phyloP scores from a whole-genome alignment of 2,888 invertebrate species.

The Phorcus lineatus region DNA sequence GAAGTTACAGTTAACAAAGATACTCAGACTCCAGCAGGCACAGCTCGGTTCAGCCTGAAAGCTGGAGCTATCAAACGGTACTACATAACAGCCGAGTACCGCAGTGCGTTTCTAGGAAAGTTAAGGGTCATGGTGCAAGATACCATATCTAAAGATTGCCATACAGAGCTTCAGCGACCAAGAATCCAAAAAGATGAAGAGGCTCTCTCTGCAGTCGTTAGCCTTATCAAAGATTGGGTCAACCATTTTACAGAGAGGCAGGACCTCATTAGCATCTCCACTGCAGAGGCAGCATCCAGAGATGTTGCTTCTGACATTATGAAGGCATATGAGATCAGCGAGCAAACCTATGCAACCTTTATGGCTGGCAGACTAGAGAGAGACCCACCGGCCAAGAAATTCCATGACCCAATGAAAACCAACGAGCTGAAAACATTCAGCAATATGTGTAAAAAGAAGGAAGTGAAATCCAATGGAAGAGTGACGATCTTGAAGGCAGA shows the following conservation, averaged over 20 bases:
- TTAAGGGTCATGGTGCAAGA: not conserved
- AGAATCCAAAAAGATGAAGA: not conserved
- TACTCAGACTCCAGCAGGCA: not conserved
- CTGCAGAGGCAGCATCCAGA: not conserved
- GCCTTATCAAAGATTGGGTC: not conserved
- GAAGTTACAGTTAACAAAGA: constrained; percentile 16
- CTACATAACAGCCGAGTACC: not conserved
- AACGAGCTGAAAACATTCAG: constrained; percentile 1
- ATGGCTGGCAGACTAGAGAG: not conserved
- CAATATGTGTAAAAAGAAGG: not conserved
- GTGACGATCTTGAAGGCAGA: not conserved
- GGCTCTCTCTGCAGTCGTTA: not conserved
- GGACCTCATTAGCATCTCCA: not conserved
- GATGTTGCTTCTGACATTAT: not conserved
- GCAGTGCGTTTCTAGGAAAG: not conserved
- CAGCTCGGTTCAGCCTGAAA: not conserved
- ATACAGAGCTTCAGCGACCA: too few species aligned
- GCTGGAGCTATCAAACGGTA: not conserved
- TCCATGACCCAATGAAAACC: not conserved
- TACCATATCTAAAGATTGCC: not conserved
- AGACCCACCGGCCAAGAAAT: not conserved
- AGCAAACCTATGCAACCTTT: not conserved
- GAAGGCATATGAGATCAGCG: not conserved
- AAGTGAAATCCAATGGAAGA: not conserved
- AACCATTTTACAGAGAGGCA: not conserved